phyloP scores from a whole-genome alignment of 2,113 vertebrate genomes.

The Gambusia affinis region DNA sequence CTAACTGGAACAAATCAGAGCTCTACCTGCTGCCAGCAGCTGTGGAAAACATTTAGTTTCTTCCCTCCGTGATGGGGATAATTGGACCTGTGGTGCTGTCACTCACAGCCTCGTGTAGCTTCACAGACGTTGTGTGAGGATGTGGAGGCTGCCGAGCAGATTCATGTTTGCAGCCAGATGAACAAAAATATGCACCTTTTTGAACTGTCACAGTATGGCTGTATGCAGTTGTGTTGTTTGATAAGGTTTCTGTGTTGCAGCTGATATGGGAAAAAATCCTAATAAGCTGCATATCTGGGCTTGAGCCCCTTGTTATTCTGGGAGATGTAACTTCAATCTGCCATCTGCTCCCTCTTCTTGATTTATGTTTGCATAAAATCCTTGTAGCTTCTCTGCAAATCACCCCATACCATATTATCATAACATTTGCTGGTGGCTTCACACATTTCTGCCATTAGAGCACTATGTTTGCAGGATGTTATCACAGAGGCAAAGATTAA shows the following conservation, averaged over 20 bases:
- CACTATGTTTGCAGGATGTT: neutral
- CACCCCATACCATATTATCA: slow-evolving; percentile 15
- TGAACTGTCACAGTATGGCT: slow-evolving; percentile 13
- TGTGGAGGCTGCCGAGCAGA: slow-evolving; percentile 28
- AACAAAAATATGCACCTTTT: slow-evolving; percentile 18
- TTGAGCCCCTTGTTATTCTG: slow-evolving; percentile 43
- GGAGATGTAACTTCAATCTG: slow-evolving; percentile 49
- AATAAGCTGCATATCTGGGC: slow-evolving; percentile 23
- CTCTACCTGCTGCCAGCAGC: slow-evolving; percentile 44
- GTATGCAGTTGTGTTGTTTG: slow-evolving; percentile 22
- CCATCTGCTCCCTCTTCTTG: slow-evolving; percentile 67
- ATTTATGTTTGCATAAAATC: slow-evolving; percentile 59
- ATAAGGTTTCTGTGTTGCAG: slow-evolving; percentile 20
- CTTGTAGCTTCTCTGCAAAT: slow-evolving; percentile 35
- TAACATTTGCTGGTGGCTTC: slow-evolving; percentile 7
- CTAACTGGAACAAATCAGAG: slow-evolving; percentile 38
- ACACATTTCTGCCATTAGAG: slow-evolving; percentile 7
- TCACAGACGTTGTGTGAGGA: slow-evolving; percentile 15
- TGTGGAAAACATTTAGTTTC: slow-evolving; percentile 45
- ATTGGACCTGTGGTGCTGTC: slow-evolving; percentile 33
- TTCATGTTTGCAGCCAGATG: slow-evolving; percentile 22
- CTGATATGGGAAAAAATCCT: slow-evolving; percentile 19
- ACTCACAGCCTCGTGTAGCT: slow-evolving; percentile 30
- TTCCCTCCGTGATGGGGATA: slow-evolving; percentile 13
- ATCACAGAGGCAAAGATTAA: slow-evolving; percentile 16